Conservation (phyloP, 2,888 invertebrate species). For the Drosophila hawaiiensis region DNA sequence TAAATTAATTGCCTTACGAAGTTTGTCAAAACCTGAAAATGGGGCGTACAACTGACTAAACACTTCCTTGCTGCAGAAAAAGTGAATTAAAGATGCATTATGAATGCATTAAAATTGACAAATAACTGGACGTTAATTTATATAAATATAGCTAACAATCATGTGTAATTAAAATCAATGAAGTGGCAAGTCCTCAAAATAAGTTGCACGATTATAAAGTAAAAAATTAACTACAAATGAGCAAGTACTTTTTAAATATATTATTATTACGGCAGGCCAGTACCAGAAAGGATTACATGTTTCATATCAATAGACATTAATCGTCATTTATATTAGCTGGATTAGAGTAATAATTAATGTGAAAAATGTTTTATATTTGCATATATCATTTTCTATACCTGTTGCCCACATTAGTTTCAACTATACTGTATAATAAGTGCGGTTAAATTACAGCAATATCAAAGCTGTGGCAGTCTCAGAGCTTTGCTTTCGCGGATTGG, state of each 20-base stretch:
- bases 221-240: background rate
- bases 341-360: background rate
- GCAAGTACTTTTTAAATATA: background rate
- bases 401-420: conserved; percentile 5
- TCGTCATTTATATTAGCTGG: background rate
- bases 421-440: conserved; percentile 49
- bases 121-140: conserved; percentile 2
- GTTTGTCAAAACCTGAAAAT: conserved; percentile 1
- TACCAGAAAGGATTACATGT: background rate
- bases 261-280: background rate
- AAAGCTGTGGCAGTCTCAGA: conserved; percentile 35
- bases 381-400: background rate
- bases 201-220: background rate
- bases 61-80: conserved; percentile 27
- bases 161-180: conserved; percentile 32
- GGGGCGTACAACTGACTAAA: background rate
- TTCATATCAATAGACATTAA: background rate
- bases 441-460: conserved; percentile 44
- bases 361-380: background rate
- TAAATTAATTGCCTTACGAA: conserved; percentile 20
- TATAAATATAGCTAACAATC: conserved; percentile 3
- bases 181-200: conserved; percentile 14
- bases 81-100: conserved; percentile 29
- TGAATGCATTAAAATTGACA: conserved; percentile 33
- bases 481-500: conserved; percentile 35